Conservation (phyloP, 2,113 vertebrate genomes). For the Phoxinus phoxinus region DNA sequence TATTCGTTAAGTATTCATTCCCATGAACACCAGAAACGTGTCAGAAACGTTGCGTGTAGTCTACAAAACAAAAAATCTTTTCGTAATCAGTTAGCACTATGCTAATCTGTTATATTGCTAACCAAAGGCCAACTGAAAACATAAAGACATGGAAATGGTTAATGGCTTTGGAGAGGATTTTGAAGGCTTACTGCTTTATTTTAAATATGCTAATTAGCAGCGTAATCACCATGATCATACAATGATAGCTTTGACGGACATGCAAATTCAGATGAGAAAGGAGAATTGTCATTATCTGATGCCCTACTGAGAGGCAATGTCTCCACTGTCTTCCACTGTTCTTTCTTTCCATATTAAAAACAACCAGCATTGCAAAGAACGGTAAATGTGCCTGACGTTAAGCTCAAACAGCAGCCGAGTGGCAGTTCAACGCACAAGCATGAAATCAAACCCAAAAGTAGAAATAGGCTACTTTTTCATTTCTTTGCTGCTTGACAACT, state of each 20-base stretch:
- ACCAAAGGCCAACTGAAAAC: not conserved
- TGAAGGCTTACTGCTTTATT: not conserved
- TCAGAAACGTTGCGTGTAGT: not conserved
- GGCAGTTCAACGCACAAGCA: constrained; percentile 37
- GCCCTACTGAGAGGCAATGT: not conserved
- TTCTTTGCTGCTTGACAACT: constrained; percentile 31
- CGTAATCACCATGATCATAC: constrained; percentile 10
- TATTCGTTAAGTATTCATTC: not conserved
- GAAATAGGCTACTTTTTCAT: constrained; percentile 43
- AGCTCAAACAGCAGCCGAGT: constrained; percentile 28
- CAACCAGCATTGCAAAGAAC: not conserved
- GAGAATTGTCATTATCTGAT: constrained; percentile 18
- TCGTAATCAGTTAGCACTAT: not conserved
- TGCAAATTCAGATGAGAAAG: constrained; percentile 12
- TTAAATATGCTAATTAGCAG: not conserved
- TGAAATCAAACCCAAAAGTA: constrained; percentile 56
- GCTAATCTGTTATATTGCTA: not conserved
- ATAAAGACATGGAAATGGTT: not conserved
- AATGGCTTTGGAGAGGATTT: not conserved
- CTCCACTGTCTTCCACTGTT: not conserved
- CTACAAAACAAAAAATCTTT: not conserved
- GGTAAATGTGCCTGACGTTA: constrained; percentile 6
- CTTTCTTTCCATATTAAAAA: not conserved
- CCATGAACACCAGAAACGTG: not conserved
- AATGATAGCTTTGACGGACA: not conserved